Percentiles rank a stretch among this genome's conserved stretches.
Evolutionary conservation across 2,797 vertebrate species (phyloP).

Genomic region (Esox masquinongy): DNA sequence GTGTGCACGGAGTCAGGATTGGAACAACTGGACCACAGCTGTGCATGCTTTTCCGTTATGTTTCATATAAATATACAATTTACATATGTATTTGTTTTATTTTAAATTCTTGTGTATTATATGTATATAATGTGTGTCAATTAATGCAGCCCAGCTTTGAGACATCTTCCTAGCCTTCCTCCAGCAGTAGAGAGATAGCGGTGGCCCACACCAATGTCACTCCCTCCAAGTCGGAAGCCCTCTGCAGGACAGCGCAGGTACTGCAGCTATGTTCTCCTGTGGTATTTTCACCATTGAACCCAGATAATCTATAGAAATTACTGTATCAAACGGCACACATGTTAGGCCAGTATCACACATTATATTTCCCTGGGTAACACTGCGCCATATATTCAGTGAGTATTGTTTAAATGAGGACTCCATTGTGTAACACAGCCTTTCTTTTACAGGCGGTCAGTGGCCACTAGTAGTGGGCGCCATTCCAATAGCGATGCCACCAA

Average conservation of each 20-base stretch:
- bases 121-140: neutral
- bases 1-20: too few relatives aligned
- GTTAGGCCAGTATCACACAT: neutral
- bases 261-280: slow-evolving; percentile 8
- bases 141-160: slow-evolving; percentile 50
- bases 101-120: neutral
- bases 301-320: neutral
- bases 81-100: neutral
- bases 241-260: slow-evolving; percentile 78
- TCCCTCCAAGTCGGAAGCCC: slow-evolving; percentile 67
- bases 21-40: too few relatives aligned
- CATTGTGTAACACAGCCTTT: neutral
- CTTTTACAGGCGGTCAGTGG: slow-evolving; percentile 61
- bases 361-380: too few relatives aligned
- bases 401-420: neutral
- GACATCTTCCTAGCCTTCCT: slow-evolving; percentile 42
- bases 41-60: too few relatives aligned
- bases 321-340: slow-evolving; percentile 13
- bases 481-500: slow-evolving; percentile 68
- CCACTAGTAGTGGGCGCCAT: slow-evolving; percentile 57
- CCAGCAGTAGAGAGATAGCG: slow-evolving; percentile 39
- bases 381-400: neutral
- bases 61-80: too few relatives aligned
- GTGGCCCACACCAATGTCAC: slow-evolving; percentile 67
- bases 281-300: neutral